Evolutionary conservation across 1,140 invertebrate genomes (phyloP).

Genomic region (Ridgeia piscesae): DNA sequence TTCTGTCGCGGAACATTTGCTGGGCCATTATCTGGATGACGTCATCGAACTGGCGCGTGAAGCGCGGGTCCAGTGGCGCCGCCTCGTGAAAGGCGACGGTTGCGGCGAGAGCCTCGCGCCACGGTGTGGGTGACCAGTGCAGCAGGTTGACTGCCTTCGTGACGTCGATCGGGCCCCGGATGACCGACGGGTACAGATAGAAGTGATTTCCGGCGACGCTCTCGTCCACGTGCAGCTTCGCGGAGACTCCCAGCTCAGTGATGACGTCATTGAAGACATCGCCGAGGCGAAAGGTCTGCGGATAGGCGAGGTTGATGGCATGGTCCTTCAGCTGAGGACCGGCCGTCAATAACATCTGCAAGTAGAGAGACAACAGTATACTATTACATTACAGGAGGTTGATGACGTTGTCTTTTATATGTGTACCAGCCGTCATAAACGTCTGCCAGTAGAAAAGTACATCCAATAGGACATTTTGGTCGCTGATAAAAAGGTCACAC

Average conservation of each 20-base stretch:
- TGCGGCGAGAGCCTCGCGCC: constrained; percentile 46
- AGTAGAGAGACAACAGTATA: constrained; percentile 5
- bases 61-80: constrained; percentile 34
- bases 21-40: constrained; percentile 26
- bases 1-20: constrained; percentile 21
- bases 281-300: constrained; percentile 45
- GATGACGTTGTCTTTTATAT: too few relatives aligned
- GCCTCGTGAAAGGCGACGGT: constrained; percentile 58
- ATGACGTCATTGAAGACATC: constrained; percentile 48
- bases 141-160: constrained; percentile 51
- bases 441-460: too few relatives aligned
- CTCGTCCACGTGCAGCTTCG: constrained; percentile 29
- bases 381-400: too few relatives aligned
- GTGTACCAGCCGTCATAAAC: too few relatives aligned
- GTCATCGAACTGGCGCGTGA: constrained; percentile 27
- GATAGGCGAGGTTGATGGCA: constrained; percentile 58
- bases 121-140: constrained; percentile 54
- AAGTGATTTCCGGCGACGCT: constrained; percentile 31
- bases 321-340: constrained; percentile 41
- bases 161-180: constrained; percentile 54
- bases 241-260: constrained; percentile 36
- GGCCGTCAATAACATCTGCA: constrained; percentile 35
- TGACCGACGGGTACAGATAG: constrained; percentile 59
- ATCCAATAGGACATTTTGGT: too few relatives aligned
- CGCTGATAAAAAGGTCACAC: too few relatives aligned